phyloP scores from a whole-genome alignment of 2,113 vertebrate genomes.

The Perca schrenkii region DNA sequence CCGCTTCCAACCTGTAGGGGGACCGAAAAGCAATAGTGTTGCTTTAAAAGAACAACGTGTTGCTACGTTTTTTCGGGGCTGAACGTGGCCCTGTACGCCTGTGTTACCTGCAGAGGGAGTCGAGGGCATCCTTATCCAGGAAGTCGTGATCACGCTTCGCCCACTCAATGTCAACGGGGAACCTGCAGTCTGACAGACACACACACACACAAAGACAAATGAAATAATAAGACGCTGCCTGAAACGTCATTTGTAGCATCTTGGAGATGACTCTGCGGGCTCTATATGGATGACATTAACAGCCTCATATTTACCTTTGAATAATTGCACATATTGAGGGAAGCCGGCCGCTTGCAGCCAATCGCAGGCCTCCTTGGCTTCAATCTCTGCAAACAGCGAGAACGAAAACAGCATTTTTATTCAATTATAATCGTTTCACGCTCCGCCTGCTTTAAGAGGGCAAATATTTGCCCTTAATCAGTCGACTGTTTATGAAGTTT shows the following conservation, averaged over 20 bases:
- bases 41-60: too few relatives aligned
- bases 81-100: not conserved
- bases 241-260: not conserved
- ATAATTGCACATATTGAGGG: constrained; percentile 92
- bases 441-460: constrained; percentile 50
- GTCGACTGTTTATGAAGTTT: constrained; percentile 62
- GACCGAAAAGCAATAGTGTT: too few relatives aligned
- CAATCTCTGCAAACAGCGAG: constrained; percentile 87
- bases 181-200: constrained; percentile 61
- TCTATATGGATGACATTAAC: constrained; percentile 1
- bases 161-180: constrained; percentile 61
- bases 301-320: constrained; percentile 87
- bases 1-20: too few relatives aligned
- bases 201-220: not conserved
- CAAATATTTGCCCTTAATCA: constrained; percentile 74
- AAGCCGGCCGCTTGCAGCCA: constrained; percentile 93
- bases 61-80: too few relatives aligned
- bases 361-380: constrained; percentile 92
- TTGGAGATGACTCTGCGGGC: too few relatives aligned
- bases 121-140: constrained; percentile 71
- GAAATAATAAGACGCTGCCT: not conserved
- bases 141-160: constrained; percentile 70
- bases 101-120: constrained; percentile 73
- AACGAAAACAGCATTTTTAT: constrained; percentile 47
- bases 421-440: constrained; percentile 59